Conservation (phyloP, 2,797 vertebrate genomes). For the Sorex maritimensis region DNA sequence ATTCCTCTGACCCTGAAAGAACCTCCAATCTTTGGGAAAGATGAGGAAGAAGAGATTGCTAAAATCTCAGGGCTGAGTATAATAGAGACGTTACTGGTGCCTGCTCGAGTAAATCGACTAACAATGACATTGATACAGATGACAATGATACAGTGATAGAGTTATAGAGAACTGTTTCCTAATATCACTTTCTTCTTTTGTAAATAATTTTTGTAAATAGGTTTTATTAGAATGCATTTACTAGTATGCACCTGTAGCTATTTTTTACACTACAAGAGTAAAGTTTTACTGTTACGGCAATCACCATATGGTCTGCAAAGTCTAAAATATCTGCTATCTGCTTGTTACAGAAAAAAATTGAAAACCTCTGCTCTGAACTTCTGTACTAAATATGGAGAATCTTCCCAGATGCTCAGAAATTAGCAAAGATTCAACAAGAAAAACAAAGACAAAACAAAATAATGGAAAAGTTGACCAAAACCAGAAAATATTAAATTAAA, state of each 20-base stretch:
- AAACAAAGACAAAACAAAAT: too few species aligned
- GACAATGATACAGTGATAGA: too few species aligned
- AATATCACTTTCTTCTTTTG: too few species aligned
- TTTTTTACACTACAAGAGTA: background rate
- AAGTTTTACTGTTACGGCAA: background rate
- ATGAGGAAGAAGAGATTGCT: too few species aligned
- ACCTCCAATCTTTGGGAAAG: too few species aligned
- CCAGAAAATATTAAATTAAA: background rate
- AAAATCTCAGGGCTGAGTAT: too few species aligned
- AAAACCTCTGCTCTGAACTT: background rate
- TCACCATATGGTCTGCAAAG: background rate
- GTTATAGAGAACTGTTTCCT: too few species aligned
- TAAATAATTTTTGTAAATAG: background rate
- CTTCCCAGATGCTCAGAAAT: background rate
- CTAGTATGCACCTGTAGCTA: background rate
- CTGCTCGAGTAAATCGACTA: too few species aligned
- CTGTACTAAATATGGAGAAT: background rate
- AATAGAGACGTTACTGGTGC: too few species aligned
- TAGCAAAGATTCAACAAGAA: background rate
- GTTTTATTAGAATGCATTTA: background rate
- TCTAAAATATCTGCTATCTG: background rate
- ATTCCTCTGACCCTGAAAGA: too few species aligned
- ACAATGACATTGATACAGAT: too few species aligned
- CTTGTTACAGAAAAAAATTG: too few species aligned
- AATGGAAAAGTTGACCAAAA: background rate